Evolutionary conservation across 2,113 vertebrate species (phyloP), one percentile per base, ranked within the genome.

Genomic region (Neodon shergylaensis): DNA sequence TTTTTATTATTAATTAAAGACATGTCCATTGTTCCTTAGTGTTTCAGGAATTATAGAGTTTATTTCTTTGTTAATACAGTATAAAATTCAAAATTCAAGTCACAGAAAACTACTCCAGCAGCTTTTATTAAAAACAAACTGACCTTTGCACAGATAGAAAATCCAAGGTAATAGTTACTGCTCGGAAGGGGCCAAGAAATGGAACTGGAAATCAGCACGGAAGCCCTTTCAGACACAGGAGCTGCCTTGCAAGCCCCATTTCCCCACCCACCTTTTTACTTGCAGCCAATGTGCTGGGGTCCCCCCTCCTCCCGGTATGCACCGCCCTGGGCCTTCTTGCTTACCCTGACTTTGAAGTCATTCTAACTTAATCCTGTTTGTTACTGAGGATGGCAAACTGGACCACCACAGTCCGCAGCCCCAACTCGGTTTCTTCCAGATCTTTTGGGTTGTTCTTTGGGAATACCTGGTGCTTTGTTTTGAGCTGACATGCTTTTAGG

Each of bases 31-130:
- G 77, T 88, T 89, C 6, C 73, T 85, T 39, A 47, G 89, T 52
- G 65, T 84, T 88, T 93, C 74, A 76, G 28, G 44, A 95, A 96
- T 92, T 74, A 88, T 9, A 68, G 31, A 2, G 22, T 82, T 95
- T 19, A 12, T 68, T 78, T 52, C 9, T 58, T 74, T 88, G 49
- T 33, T 78, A 94, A 95, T 24, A 88, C 21, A 33, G 5, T 83
- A 39, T n/a, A 89, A 85, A 74, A 28, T 70, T 49, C 70, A 91
- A 95, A 94, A 52, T 1, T 19, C 42, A 88, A 88, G 36, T 72
- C 47, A 78, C 66, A 31, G 14, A 83, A 86, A 76, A 78, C 31
- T 91, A 90, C 16, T 86, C 33, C 22, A 39, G 42, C 16, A 42
- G n/a, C 73, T 90, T 91, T 94, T 28, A 44, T 77, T 77, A 77